Evolutionary conservation across 2,113 vertebrate genomes (phyloP), one percentile per base, ranked within the genome.

Genomic region (Passer domesticus): DNA sequence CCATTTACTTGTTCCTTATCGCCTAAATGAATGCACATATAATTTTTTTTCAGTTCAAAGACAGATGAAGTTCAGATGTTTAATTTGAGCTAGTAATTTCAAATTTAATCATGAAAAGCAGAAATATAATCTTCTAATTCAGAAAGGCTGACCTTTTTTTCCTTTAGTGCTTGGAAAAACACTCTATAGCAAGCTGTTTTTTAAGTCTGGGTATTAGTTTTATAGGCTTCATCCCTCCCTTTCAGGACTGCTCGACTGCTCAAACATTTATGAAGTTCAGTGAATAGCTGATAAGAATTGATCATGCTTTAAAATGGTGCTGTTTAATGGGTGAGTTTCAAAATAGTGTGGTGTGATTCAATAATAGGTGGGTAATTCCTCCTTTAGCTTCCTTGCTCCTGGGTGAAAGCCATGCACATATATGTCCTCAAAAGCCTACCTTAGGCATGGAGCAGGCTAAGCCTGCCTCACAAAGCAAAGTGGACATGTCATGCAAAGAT

Each of bases 61-160:
- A 43, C 23, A 91, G 84, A 94, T 94, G 72, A 94, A 87, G 16
- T 94, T 95, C 85, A 94, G 74, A 87, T 96, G 83, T 93, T 96
- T 94, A 89, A 67, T 74, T 87, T 43, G 72, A 82, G 63, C 21
- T 44, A 77, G 46, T 60, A 31, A 79, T 94, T 93, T 96, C 63
- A 87, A 69, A 89, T 96, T 95, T 87, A 78, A 89, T 66, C 50
- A 72, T 74, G 66, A 89, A 93, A 96, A 96, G 55, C 24, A 94
- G 89, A 91, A 95, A 92, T 77, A 83, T 35, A 91, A 93, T 94
- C 81, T 96, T 35, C n/a, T 77, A 47, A 30, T 80, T 68, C 58
- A 77, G 70, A 97, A 69, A 74, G 30, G 18, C 19, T 78, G 52
- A 55, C n/a, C 83, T 89, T 93, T 92, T 79, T 92, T 95, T 83